Percentiles rank a stretch among this genome's conserved stretches.
Conservation (phyloP, 2,113 vertebrate genomes). For the Jacana jacana region DNA sequence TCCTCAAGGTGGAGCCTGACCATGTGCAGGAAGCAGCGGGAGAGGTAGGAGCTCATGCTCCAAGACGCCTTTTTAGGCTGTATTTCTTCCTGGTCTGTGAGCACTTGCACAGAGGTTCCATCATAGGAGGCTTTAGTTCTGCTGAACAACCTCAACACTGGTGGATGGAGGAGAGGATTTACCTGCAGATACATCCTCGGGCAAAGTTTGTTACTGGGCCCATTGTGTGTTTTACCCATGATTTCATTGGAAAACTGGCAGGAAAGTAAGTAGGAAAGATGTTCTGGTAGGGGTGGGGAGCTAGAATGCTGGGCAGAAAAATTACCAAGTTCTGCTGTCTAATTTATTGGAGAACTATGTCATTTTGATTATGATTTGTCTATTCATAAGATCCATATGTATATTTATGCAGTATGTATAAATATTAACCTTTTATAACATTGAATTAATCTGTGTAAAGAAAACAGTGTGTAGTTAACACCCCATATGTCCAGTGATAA, state of each 20-base stretch:
- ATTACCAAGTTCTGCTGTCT: fast-evolving
- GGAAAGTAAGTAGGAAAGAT: background rate
- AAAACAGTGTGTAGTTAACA: background rate
- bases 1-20: background rate
- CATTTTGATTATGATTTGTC: background rate
- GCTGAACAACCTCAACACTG: background rate
- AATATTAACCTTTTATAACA: background rate
- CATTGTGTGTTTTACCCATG: fast-evolving
- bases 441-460: background rate
- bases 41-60: background rate
- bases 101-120: background rate
- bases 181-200: background rate
- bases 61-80: background rate
- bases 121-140: background rate
- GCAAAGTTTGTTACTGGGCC: background rate
- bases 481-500: background rate
- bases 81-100: background rate
- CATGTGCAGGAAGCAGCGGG: background rate
- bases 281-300: background rate
- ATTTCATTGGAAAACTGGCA: background rate
- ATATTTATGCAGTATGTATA: background rate
- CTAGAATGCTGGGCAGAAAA: background rate
- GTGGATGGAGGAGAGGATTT: background rate
- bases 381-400: background rate
- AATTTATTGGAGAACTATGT: background rate